Base-by-base conservation (phyloP, 2,797 vertebrate genomes). In the Propithecus perrieri region DNA sequence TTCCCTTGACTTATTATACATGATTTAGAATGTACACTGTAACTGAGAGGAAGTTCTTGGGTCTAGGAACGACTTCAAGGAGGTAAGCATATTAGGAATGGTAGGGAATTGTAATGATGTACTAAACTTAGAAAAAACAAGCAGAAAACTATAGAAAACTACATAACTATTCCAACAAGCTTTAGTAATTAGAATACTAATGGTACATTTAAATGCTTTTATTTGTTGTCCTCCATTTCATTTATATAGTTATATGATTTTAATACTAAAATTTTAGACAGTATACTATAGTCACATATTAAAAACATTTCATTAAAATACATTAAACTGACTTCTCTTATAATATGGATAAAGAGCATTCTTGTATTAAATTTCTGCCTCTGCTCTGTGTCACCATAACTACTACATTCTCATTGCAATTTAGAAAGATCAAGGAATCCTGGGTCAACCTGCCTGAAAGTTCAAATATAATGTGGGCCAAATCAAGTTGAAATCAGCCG, bases 131-230 rank as follows among this genome's bases (percentile, higher is more conserved):
- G 43, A 72, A 91, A 91, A 50, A 83, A 14, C 22, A 69, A 35
- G 33, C 50, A 67, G 26, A 63, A 69, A 88, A 92, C n/a, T 84
- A 35, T 35, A 85, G 80, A 93, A 96, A 95, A 63, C 3, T 38
- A 78, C 12, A 50, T 7, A 46, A 88, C 38, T 90, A 55, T 48
- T 93, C 46, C 78, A 86, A 61, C 7, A 46, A 81, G 43, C 43
- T 81, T 96, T 90, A 65, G 38, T 85, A 53, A 92, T 57, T 91
- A 50, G 18, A 57, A n/a, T 79, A 88, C 61, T 59, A 88, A 88
- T 33, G 30, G 48, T 30, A 50, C 10, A 65, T 71, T 41, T 94
- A 41, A 81, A 50, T 85, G 30, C 20, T 93, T 92, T 91, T 12
- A 35, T 91, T 71, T 78, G 8, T 57, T 95, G 94, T 55, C 4